Conservation (phyloP, 1,140 invertebrate species). For the Parasteatoda tepidariorum region DNA sequence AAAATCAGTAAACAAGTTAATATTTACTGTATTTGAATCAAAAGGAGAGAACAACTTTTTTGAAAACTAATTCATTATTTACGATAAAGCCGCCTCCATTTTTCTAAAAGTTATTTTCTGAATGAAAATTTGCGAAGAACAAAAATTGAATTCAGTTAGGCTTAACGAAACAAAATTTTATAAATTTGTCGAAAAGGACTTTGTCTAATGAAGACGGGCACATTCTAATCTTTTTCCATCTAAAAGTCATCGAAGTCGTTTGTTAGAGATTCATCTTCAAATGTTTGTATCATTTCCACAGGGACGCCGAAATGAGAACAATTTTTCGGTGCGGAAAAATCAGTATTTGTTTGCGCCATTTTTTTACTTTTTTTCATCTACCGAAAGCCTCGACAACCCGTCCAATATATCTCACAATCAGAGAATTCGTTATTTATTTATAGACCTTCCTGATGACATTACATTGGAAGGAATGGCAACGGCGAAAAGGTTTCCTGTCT, state of each 20-base stretch:
- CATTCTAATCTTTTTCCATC: neutral
- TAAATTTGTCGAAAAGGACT: neutral
- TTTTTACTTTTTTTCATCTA: neutral
- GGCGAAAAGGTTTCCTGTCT: neutral
- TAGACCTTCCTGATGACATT: neutral
- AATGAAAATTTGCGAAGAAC: too few relatives aligned
- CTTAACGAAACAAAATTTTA: too few relatives aligned
- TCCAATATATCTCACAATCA: neutral
- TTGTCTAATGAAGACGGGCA: neutral
- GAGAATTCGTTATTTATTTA: slow-evolving; percentile 14
- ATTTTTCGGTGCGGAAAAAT: neutral
- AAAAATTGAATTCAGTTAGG: too few relatives aligned
- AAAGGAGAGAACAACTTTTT: too few relatives aligned
- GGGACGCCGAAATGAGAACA: neutral
- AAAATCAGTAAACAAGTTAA: too few relatives aligned
- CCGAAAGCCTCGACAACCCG: neutral
- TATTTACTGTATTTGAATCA: too few relatives aligned
- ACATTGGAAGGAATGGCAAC: neutral
- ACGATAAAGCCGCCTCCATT: too few relatives aligned
- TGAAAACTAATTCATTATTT: too few relatives aligned
- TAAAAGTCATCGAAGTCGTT: too few relatives aligned
- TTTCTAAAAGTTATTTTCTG: too few relatives aligned
- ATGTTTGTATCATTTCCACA: neutral
- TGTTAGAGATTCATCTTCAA: neutral
- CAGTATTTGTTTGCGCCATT: neutral